Evolutionary conservation across 2,113 vertebrate genomes (phyloP).

Genomic region (Poeciliopsis retropinna): DNA sequence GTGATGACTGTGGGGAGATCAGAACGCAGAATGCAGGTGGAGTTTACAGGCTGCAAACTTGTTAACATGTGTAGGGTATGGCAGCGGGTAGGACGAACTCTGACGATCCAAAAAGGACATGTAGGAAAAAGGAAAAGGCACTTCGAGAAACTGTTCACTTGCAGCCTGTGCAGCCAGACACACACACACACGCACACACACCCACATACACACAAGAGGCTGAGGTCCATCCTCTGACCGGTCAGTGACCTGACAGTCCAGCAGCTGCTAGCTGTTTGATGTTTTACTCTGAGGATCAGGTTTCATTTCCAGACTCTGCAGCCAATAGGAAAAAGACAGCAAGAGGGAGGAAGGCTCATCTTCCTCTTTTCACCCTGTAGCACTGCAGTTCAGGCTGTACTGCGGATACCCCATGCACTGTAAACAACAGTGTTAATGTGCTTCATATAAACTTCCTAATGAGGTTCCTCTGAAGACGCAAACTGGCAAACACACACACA

Average conservation of each 20-base stretch:
- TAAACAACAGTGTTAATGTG: background rate
- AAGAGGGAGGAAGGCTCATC: constrained; percentile 45
- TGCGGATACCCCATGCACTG: background rate
- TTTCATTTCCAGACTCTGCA: constrained; percentile 78
- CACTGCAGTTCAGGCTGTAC: constrained; percentile 19
- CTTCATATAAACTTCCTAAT: background rate
- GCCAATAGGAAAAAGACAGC: constrained; percentile 61
- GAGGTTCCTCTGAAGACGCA: background rate
- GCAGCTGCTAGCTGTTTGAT: constrained; percentile 83
- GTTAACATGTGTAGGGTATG: background rate
- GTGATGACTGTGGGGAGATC: constrained; percentile 48
- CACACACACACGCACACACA: background rate
- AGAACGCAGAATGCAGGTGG: constrained; percentile 16
- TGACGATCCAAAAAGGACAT: background rate
- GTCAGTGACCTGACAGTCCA: constrained; percentile 72
- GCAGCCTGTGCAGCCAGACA: background rate
- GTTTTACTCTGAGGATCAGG: constrained; percentile 77
- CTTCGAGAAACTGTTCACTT: background rate
- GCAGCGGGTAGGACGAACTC: background rate
- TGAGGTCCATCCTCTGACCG: constrained; percentile 79
- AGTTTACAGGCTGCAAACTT: constrained; percentile 2
- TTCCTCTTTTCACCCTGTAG: constrained; percentile 37
- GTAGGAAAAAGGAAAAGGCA: background rate
- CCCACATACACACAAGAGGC: constrained; percentile 42
- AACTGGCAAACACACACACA: background rate